Percentiles rank a stretch among this genome's conserved stretches.
phyloP scores from a whole-genome alignment of 1,140 invertebrate species.

The Apis florea region DNA sequence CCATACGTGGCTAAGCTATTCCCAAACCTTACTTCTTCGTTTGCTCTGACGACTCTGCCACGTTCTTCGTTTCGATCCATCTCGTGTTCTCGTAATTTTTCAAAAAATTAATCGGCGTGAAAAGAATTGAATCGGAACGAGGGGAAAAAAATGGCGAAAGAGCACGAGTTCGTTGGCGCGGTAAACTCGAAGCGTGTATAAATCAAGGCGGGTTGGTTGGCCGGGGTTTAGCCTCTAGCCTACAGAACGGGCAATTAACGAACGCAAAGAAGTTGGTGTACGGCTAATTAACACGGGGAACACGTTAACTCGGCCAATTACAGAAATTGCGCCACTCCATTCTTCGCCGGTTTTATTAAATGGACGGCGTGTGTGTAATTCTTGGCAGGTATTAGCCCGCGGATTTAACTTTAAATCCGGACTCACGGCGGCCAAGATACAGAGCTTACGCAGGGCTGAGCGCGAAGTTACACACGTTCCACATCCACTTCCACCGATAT shows the following conservation, averaged over 20 bases:
- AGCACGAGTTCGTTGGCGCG: too few relatives aligned
- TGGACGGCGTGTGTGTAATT: slow-evolving; percentile 29
- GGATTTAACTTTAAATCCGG: slow-evolving; percentile 63
- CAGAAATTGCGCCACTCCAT: slow-evolving; percentile 26
- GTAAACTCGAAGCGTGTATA: too few relatives aligned
- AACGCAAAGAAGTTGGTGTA: slow-evolving; percentile 5
- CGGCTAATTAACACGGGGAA: slow-evolving; percentile 22
- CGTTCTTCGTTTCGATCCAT: too few relatives aligned
- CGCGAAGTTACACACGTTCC: slow-evolving; percentile 57
- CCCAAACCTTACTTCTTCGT: too few relatives aligned
- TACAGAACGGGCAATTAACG: slow-evolving; percentile 20
- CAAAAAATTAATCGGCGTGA: too few relatives aligned
- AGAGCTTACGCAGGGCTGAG: slow-evolving; percentile 40
- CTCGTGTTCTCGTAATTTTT: too few relatives aligned
- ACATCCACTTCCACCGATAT: slow-evolving; percentile 46
- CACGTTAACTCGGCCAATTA: slow-evolving; percentile 33
- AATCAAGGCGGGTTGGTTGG: too few relatives aligned
- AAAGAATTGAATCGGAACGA: too few relatives aligned
- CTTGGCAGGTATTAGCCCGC: slow-evolving; percentile 31
- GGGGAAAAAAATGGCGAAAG: too few relatives aligned
- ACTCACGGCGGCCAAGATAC: slow-evolving; percentile 49
- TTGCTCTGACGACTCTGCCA: too few relatives aligned
- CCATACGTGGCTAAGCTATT: neutral
- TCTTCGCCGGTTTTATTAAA: slow-evolving; percentile 52
- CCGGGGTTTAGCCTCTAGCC: too few relatives aligned